Evolutionary conservation across 2,888 invertebrate genomes (phyloP).

Genomic region (Herminia tarsipennalis): DNA sequence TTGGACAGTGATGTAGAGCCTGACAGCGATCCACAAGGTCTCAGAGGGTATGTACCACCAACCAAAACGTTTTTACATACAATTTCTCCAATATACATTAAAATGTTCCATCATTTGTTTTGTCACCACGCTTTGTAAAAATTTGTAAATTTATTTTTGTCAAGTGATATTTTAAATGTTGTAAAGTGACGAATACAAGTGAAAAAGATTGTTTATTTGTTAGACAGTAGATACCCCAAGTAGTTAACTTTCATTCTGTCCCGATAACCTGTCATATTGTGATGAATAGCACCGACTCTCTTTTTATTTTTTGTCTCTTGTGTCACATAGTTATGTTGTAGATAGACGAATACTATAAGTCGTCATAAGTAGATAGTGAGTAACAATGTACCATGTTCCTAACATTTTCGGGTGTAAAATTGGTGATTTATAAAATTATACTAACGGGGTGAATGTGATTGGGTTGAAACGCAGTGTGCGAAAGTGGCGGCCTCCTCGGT

Average conservation of each 20-base stretch:
- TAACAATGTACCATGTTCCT: constrained; percentile 51
- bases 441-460: constrained; percentile 60
- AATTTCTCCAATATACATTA: constrained; percentile 18
- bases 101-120: constrained; percentile 34
- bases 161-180: constrained; percentile 8
- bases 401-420: constrained; percentile 41
- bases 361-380: constrained; percentile 47
- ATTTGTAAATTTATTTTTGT: constrained; percentile 10
- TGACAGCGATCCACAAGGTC: constrained; percentile 86
- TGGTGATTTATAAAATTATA: constrained; percentile 45
- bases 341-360: constrained; percentile 37
- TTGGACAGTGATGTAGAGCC: constrained; percentile 88
- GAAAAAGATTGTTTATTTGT: constrained; percentile 26
- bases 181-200: constrained; percentile 34
- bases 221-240: constrained; percentile 32
- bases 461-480: constrained; percentile 87
- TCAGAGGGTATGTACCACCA: constrained; percentile 86
- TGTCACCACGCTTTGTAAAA: constrained; percentile 32
- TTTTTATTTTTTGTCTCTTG: constrained; percentile 25
- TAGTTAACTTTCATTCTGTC: constrained; percentile 34
- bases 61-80: no score
- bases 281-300: constrained; percentile 28
- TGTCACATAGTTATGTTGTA: constrained; percentile 48
- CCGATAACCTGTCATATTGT: constrained; percentile 34
- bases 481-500: constrained; percentile 94